Conservation (phyloP, 1,140 invertebrate genomes). For the Drosophila melanogaster region Release_6_plus_ISO1_MT NT_033777.3:21229501-21230000, state of each 20-base stretch:
- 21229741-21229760: too few relatives aligned
- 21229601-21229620: neutral
- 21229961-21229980: slow-evolving; percentile 64
- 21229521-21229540: neutral
- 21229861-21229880: slow-evolving; percentile 64
- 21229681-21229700: neutral
- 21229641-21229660: neutral
- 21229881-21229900: slow-evolving; percentile 81
- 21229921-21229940: slow-evolving; percentile 61
- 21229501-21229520: slow-evolving; percentile 69
- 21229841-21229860: slow-evolving; percentile 59
- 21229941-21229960: slow-evolving; percentile 66
- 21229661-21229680: neutral
- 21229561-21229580: neutral
- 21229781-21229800: slow-evolving; percentile 13
- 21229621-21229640: neutral
- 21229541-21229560: slow-evolving; percentile 3
- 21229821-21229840: slow-evolving; percentile 10
- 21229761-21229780: neutral
- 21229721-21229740: too few relatives aligned
- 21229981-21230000: slow-evolving; percentile 70
- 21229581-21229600: slow-evolving; percentile 2
- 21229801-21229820: slow-evolving; percentile 18
- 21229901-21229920: slow-evolving; percentile 62
- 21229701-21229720: neutral